Evolutionary conservation across 2,113 vertebrate genomes (phyloP).

Genomic region (Oncorhynchus kisutch): DNA sequence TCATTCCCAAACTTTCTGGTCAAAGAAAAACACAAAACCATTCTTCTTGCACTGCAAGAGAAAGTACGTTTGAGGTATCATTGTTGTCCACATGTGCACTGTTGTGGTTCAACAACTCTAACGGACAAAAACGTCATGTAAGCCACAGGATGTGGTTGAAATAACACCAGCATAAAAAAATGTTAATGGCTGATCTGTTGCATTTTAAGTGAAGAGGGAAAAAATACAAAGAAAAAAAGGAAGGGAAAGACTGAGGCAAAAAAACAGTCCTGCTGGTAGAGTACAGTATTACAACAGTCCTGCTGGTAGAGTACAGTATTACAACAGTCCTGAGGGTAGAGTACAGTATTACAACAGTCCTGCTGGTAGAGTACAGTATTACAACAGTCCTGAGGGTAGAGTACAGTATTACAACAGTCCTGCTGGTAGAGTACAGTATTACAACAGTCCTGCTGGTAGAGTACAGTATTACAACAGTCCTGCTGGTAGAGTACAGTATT

Average conservation of each 20-base stretch:
- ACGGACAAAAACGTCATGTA: not conserved
- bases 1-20: not conserved
- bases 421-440: not conserved
- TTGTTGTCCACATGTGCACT: not conserved
- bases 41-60: not conserved
- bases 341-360: too few species aligned
- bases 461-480: too few species aligned
- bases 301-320: too few species aligned
- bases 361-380: too few species aligned
- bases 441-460: too few species aligned
- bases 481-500: too few species aligned
- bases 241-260: not conserved
- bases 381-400: fast-evolving
- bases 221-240: not conserved
- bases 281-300: too few species aligned
- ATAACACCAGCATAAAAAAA: not conserved
- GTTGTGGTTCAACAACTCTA: not conserved
- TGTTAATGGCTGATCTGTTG: not conserved
- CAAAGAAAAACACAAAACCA: not conserved
- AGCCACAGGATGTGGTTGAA: not conserved
- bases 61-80: not conserved
- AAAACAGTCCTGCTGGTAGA: not conserved
- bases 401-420: not conserved
- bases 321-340: too few species aligned
- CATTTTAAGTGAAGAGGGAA: not conserved